Conservation (phyloP, 1,140 invertebrate species). For the Megalopta genalis region DNA sequence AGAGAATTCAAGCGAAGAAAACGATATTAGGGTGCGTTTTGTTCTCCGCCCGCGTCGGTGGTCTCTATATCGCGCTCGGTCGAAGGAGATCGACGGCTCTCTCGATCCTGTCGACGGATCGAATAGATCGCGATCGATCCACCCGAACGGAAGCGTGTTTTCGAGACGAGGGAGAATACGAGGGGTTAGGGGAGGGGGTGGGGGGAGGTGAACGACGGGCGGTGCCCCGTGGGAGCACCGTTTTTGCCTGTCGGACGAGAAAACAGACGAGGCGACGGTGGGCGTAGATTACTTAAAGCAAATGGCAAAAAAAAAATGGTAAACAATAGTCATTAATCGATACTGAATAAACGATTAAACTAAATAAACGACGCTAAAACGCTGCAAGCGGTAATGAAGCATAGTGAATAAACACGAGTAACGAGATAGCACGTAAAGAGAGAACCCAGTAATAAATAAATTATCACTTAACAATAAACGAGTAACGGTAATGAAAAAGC, state of each 20-base stretch:
- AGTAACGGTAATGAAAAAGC: constrained; percentile 23
- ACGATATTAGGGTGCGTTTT: no score
- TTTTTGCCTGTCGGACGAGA: constrained; percentile 3
- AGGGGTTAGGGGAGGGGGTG: not conserved
- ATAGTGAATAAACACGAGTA: constrained; percentile 39
- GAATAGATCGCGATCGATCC: not conserved
- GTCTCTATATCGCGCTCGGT: constrained; percentile 4
- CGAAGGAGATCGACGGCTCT: not conserved
- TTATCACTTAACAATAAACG: constrained; percentile 46
- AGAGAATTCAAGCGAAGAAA: no score
- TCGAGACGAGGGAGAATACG: no score
- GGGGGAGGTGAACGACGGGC: constrained; percentile 1
- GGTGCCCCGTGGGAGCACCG: not conserved
- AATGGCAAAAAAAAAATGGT: not conserved
- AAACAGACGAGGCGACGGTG: not conserved
- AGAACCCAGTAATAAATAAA: constrained; percentile 37
- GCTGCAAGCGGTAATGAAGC: constrained; percentile 34
- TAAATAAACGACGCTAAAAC: constrained; percentile 42
- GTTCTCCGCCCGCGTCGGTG: not conserved
- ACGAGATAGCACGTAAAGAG: constrained; percentile 46
- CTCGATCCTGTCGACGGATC: not conserved
- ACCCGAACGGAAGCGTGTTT: not conserved
- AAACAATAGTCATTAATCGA: constrained; percentile 46
- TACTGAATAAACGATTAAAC: constrained; percentile 56
- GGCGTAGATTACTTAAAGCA: constrained; percentile 35